Percentiles rank a stretch among this genome's conserved stretches.
Conservation (phyloP, 2,797 vertebrate genomes). For the Halcyon smyrnensis region DNA sequence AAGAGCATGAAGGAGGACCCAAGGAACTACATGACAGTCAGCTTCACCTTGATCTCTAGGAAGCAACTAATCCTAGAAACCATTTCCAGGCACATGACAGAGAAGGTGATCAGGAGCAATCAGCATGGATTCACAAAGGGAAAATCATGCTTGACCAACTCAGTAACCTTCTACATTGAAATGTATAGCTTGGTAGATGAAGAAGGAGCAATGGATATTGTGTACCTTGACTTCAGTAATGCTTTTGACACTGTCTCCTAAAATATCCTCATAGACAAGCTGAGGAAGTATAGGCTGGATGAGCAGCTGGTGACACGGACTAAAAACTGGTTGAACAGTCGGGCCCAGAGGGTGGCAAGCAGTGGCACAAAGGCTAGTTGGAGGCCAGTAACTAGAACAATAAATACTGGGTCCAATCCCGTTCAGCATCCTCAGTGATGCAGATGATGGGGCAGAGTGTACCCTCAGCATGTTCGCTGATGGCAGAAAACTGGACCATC, state of each 20-base stretch:
- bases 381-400: not conserved
- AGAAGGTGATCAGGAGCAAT: not conserved
- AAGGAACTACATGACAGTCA: not conserved
- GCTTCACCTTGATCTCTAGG: not conserved
- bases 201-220: not conserved
- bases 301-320: not conserved
- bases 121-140: not conserved
- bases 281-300: not conserved
- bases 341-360: no score
- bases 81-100: not conserved
- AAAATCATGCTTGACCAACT: not conserved
- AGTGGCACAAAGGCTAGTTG: accelerated
- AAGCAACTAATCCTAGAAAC: not conserved
- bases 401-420: not conserved
- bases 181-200: not conserved
- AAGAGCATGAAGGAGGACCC: not conserved
- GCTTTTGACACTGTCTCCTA: not conserved
- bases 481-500: not conserved
- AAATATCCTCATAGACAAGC: not conserved
- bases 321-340: not conserved
- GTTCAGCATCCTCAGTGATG: not conserved
- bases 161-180: not conserved
- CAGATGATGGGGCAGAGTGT: not conserved
- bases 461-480: not conserved
- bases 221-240: not conserved